Evolutionary conservation across 2,797 vertebrate species (phyloP).

Genomic region (Darevskia mixta): DNA sequence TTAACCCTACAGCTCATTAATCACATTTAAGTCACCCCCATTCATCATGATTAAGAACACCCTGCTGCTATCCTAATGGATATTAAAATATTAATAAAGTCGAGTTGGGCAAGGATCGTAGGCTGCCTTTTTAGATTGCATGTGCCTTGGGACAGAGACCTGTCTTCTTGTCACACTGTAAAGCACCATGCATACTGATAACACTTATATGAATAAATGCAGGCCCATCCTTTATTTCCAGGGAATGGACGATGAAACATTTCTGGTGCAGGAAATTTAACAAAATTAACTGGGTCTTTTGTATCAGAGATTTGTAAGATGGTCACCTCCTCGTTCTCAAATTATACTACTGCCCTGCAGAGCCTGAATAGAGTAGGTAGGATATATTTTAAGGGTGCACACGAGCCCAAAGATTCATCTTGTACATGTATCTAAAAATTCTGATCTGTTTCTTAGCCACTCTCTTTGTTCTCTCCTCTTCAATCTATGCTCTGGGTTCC

Average conservation of each 20-base stretch:
- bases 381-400: no score
- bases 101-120: background rate
- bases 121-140: slow-evolving; percentile 5
- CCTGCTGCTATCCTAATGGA: slow-evolving; percentile 45
- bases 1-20: slow-evolving; percentile 50
- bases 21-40: slow-evolving; percentile 22
- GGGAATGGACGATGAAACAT: background rate
- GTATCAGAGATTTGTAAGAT: background rate
- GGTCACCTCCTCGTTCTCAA: background rate
- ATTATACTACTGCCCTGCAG: no score
- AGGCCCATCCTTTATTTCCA: background rate
- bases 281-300: background rate
- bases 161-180: background rate
- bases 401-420: no score
- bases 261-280: background rate
- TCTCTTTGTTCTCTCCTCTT: no score
- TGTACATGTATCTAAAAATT: no score
- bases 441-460: no score
- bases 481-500: no score
- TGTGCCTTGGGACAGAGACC: background rate
- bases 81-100: slow-evolving; percentile 38
- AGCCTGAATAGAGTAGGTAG: no score
- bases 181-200: background rate
- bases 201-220: background rate
- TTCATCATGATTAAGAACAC: slow-evolving; percentile 54